phyloP scores from a whole-genome alignment of 2,888 invertebrate species.

The Clanis bilineata region DNA sequence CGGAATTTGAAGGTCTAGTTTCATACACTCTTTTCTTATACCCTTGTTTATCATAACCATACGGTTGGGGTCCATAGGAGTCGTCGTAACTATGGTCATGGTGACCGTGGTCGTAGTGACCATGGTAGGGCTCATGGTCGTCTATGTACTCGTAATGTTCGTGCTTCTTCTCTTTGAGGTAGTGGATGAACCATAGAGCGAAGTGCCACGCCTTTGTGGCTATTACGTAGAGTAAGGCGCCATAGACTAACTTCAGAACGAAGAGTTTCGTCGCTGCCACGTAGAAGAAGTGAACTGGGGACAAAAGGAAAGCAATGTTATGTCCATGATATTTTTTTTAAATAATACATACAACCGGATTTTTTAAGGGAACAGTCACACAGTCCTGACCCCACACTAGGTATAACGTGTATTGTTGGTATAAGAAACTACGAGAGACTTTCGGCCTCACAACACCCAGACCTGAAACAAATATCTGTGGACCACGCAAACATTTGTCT shows the following conservation, averaged over 20 bases:
- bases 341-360: too few species aligned
- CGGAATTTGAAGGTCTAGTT: background rate
- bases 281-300: conserved; percentile 71
- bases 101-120: conserved; percentile 37
- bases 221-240: conserved; percentile 59
- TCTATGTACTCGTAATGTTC: conserved; percentile 55
- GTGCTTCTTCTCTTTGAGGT: conserved; percentile 59
- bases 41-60: conserved; percentile 27
- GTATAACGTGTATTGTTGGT: too few species aligned
- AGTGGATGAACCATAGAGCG: conserved; percentile 65
- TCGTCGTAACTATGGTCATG: conserved; percentile 30
- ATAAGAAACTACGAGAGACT: too few species aligned
- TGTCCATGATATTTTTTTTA: background rate
- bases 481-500: too few species aligned
- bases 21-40: conserved; percentile 25
- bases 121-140: conserved; percentile 44
- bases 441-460: too few species aligned
- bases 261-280: conserved; percentile 67
- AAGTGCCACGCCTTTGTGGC: conserved; percentile 67
- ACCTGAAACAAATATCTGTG: too few species aligned
- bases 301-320: conserved; percentile 37
- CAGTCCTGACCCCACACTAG: too few species aligned
- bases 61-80: conserved; percentile 27
- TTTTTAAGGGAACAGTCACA: too few species aligned
- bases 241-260: conserved; percentile 66